Base-by-base conservation (phyloP, 1,140 invertebrate species). In the Hormaphis cornu region DNA sequence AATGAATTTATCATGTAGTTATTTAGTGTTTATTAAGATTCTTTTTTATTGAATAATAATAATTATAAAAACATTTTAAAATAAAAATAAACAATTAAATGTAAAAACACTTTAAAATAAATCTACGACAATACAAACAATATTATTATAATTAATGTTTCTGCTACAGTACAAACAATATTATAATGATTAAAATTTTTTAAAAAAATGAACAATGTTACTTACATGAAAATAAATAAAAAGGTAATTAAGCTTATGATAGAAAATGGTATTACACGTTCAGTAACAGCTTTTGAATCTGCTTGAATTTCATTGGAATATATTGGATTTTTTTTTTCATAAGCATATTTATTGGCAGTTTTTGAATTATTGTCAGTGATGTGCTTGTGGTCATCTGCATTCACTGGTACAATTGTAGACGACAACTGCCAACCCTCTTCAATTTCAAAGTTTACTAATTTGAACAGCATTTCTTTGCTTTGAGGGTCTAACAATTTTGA, bases 371-470 rank as follows among this genome's bases (percentile, higher is more conserved):
- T 50, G 8, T 26, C 22, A 1, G 3, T 26, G 2, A 26, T 14
- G 6, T 50, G 16, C 16, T 50, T 50, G 14, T 50, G 22, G 0
- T 3, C 9, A 33, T 24, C 9, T 7, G 8, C 4, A 35, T 14
- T 40, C 18, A 22, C 40, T 12, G 18, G 54, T 6, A 35, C 10
- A 37, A 37, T 20, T 24, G 4, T 1, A 33, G 54, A 33, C 16
- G 12, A 20, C 16, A 10, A 18, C 18, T 35, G 28, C 54, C 54
- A 58, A 10, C 30, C 14, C 0, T 20, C 18, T 22, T 66, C 26
- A 16, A 66, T 50, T 48, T 66, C 61, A 37, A 66, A 66, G 18
- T 48, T 48, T 3, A 66, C 18, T 22, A 66, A 22, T 48, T 66
- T 48, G 1, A 33, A 8, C 35, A 66, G 12, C 3, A 3, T 66